Conservation (phyloP, 2,888 invertebrate species). For the Pachymerium ferrugineum region DNA sequence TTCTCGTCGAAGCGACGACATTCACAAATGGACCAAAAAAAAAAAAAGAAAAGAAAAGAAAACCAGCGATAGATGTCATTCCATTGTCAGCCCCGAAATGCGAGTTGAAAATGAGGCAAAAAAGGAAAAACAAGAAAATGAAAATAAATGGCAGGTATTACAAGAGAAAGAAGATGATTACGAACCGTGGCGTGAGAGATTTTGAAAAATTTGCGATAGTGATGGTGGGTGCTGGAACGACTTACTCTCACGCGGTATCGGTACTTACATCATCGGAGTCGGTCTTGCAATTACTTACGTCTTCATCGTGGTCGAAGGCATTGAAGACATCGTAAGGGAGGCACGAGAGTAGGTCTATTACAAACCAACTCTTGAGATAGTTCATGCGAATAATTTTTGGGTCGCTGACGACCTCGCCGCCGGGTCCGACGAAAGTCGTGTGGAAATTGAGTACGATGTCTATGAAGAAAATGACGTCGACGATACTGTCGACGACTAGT, state of each 20-base stretch:
- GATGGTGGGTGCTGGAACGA: neutral
- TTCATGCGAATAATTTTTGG: constrained; percentile 97
- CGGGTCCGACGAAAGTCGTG: constrained; percentile 95
- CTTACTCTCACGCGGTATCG: constrained; percentile 32
- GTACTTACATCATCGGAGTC: constrained; percentile 36
- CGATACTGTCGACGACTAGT: constrained; percentile 91
- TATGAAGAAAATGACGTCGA: constrained; percentile 99
- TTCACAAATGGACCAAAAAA: too few species aligned
- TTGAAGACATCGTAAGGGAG: constrained; percentile 99
- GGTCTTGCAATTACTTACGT: constrained; percentile 40
- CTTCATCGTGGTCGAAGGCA: constrained; percentile 99
- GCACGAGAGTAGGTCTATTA: constrained; percentile 97
- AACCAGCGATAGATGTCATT: too few species aligned
- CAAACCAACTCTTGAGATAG: constrained; percentile 99
- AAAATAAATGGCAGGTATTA: neutral
- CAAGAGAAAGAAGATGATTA: neutral
- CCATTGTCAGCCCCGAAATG: neutral
- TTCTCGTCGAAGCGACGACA: too few species aligned
- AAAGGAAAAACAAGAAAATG: neutral
- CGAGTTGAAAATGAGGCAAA: neutral
- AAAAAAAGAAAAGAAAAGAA: too few species aligned
- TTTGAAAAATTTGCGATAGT: neutral
- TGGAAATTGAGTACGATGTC: constrained; percentile 99
- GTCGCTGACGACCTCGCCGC: constrained; percentile 84
- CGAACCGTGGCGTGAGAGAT: neutral